Conservation (phyloP, 2,113 vertebrate species). For the Gnathonemus echidnorhynchus region DNA sequence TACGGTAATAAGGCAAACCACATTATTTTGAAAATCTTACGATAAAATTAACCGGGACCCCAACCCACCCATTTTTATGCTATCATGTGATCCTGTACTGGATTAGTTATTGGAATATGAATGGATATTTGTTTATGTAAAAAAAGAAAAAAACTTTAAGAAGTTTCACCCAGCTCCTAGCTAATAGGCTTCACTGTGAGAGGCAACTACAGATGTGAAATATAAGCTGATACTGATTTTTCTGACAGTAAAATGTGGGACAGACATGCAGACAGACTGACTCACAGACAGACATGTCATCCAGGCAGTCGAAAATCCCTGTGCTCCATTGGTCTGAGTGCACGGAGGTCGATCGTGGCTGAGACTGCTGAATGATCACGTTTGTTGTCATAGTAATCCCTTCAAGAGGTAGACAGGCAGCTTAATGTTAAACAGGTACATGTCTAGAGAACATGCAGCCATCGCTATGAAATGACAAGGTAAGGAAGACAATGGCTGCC, state of each 20-base stretch:
- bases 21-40: too few relatives aligned
- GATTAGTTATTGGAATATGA: too few relatives aligned
- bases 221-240: not conserved
- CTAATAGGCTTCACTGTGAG: not conserved
- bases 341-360: not conserved
- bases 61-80: too few relatives aligned
- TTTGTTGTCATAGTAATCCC: not conserved
- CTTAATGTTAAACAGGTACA: not conserved
- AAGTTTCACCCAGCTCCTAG: not conserved
- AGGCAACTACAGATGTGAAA: not conserved
- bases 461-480: not conserved
- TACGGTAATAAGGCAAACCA: too few relatives aligned
- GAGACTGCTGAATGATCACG: not conserved
- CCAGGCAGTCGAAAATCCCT: slow-evolving; percentile 50
- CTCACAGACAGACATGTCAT: slow-evolving; percentile 47
- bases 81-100: too few relatives aligned
- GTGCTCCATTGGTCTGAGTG: slow-evolving; percentile 46
- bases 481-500: not conserved
- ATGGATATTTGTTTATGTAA: not conserved
- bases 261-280: slow-evolving; percentile 17
- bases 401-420: not conserved
- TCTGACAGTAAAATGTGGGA: not conserved
- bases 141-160: not conserved
- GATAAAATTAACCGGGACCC: too few relatives aligned
- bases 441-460: not conserved